Evolutionary conservation across 1,140 invertebrate species (phyloP).

Genomic region (Holotrichia oblita): DNA sequence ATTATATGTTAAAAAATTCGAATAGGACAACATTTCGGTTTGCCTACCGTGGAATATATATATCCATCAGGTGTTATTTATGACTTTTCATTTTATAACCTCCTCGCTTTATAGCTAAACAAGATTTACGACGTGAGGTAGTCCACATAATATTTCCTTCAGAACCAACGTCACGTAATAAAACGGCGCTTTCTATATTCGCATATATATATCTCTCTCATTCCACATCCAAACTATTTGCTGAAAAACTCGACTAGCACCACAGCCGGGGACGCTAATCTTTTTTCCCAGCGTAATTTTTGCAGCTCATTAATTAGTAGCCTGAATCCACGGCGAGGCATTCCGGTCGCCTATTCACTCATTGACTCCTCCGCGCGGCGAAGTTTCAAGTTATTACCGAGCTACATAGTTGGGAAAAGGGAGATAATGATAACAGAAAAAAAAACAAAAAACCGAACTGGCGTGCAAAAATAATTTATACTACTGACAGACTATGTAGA

Average conservation of each 20-base stretch:
- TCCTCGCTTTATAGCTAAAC: constrained; percentile 9
- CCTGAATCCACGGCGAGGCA: background rate
- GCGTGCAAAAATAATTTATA: constrained; percentile 7
- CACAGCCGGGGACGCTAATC: too few relatives aligned
- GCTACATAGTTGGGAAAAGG: too few relatives aligned
- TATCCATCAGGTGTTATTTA: constrained; percentile 4
- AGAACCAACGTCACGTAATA: background rate
- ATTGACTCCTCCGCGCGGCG: background rate
- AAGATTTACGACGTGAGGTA: background rate
- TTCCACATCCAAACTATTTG: background rate
- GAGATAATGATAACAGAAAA: too few relatives aligned
- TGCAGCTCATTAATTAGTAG: background rate
- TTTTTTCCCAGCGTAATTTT: background rate
- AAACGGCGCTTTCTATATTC: background rate
- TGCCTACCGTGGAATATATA: background rate
- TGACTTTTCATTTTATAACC: background rate
- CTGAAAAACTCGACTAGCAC: background rate
- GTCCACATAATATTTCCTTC: constrained; percentile 3
- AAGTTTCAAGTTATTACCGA: background rate
- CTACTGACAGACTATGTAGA: background rate
- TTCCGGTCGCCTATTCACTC: too few relatives aligned
- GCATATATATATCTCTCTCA: background rate
- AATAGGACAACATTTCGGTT: too few relatives aligned
- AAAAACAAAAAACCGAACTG: background rate
- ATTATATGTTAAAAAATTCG: too few relatives aligned